phyloP scores from a whole-genome alignment of 2,113 vertebrate species.

The Beaufortia kweichowensis region DNA sequence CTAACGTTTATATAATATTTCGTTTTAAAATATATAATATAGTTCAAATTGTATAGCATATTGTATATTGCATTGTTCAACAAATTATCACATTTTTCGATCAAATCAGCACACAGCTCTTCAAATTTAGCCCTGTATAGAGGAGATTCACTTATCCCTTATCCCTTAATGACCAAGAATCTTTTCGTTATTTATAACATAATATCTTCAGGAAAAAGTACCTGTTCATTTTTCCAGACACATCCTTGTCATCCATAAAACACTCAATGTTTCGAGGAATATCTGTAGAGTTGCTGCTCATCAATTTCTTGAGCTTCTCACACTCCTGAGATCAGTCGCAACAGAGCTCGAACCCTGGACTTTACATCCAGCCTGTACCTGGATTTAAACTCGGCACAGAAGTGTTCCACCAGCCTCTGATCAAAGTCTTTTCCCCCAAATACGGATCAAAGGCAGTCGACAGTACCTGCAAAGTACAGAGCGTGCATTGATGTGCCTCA shows the following conservation, averaged over 20 bases:
- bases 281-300: conserved; percentile 82
- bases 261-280: conserved; percentile 80
- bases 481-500: conserved; percentile 2
- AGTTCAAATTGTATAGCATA: too few species aligned
- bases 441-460: conserved; percentile 83
- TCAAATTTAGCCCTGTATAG: conserved; percentile 76
- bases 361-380: conserved; percentile 81
- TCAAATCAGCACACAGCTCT: conserved; percentile 74
- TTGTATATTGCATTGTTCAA: too few species aligned
- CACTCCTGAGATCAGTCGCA: conserved; percentile 81
- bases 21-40: too few species aligned
- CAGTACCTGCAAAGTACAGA: conserved; percentile 71
- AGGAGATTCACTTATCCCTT: neutral
- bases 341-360: conserved; percentile 73
- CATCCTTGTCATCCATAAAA: conserved; percentile 80
- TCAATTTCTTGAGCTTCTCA: conserved; percentile 81
- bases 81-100: too few species aligned
- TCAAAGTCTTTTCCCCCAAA: conserved; percentile 81
- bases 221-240: conserved; percentile 81
- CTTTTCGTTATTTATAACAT: neutral
- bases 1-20: too few species aligned
- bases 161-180: neutral
- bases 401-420: conserved; percentile 79
- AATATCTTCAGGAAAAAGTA: conserved; percentile 30
- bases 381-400: conserved; percentile 78